Evolutionary conservation across 2,888 invertebrate species (phyloP), one percentile per base, ranked within the genome.

Genomic region (Ophion ventricosus): DNA sequence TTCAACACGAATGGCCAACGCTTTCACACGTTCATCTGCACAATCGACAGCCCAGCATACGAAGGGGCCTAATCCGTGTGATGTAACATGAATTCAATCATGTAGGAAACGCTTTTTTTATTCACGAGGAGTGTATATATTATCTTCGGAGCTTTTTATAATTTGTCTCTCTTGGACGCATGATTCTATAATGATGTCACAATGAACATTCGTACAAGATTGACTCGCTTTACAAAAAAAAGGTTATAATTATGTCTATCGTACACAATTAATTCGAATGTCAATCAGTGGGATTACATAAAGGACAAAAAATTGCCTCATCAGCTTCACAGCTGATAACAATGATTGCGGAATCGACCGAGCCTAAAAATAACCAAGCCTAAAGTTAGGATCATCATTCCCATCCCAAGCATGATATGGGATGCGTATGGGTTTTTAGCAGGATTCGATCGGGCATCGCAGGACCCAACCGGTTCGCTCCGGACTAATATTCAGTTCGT

Each of bases 251-350:
- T 14, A 17, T 49, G 5, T 35, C 35, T 35, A 35, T 5, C 35
- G 8, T 1, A 35, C 35, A 8, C 35, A 35, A 7, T 8, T 0
- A 35, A 35, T 35, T 35, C 35, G 35, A 80, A 79, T 82, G 80
- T 74, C 76, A 80, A 82, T 84, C 82, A 79, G 54, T 20, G 43
- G 80, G 59, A 67, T 78, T 77, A 66, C 78, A 54, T 59, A 64
- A 72, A 66, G 77, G 76, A 76, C 78, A 82, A 81, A 77, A 83
- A 87, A 85, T 84, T 43, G 83, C 77, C 35, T 76, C 72, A 85
- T 85, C 63, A 82, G 78, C 81, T 88, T 85, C 82, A 75, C 75
- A 85, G 81, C 73, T 84, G 82, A 86, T 85, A 82, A 80, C 73
- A 84, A 84, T 85, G n/a, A 87, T 87, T 84, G 75, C 75, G 85